Evolutionary conservation across 1,140 invertebrate species (phyloP), one percentile per base, ranked within the genome.

Genomic region (Intoshia linei): DNA sequence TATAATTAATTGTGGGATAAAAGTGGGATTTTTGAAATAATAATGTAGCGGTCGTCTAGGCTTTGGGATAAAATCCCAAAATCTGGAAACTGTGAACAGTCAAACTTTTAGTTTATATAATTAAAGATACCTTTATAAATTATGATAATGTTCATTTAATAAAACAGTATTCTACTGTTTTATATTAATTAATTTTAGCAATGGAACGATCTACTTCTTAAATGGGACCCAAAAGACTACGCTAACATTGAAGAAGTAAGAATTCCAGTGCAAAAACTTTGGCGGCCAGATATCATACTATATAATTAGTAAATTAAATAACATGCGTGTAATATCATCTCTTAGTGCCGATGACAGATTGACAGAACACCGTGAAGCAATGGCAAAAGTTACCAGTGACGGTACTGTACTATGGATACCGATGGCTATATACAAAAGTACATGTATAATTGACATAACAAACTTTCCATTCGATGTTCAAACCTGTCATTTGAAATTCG

Each of bases 341-440:
- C 44, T 15, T 46, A 57, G 53, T 38, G 55, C 56, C 23, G 56
- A 59, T 39, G 49, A 47, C 17, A 39, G 56, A 18, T 39, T 51
- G 18, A 48, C 51, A 27, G 56, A 59, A 40, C 49, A 53, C 19
- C 35, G 56, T 15, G 48, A 50, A n/a, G 52, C 53, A 4, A 42
- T 55, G 40, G 48, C 50, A 14, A 47, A 49, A 1, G 39, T 64
- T 4, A 44, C 51, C 47, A 71, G 76, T 52, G 87, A 79, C 59
- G 87, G 87, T 13, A 76, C 74, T 57, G 81, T 93, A 22, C 63
- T 74, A 24, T 93, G 83, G 83, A 83, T 87, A 50, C 83, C 83
- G 23, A 81, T 81, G 32, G 84, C 84, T 4, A 92, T 95, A 50
- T 93, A 90, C 54, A 93, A 93, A 56, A 87, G 78, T 11, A 90